Conservation (phyloP, 2,888 invertebrate species). For the Drosophila anomalipes region DNA sequence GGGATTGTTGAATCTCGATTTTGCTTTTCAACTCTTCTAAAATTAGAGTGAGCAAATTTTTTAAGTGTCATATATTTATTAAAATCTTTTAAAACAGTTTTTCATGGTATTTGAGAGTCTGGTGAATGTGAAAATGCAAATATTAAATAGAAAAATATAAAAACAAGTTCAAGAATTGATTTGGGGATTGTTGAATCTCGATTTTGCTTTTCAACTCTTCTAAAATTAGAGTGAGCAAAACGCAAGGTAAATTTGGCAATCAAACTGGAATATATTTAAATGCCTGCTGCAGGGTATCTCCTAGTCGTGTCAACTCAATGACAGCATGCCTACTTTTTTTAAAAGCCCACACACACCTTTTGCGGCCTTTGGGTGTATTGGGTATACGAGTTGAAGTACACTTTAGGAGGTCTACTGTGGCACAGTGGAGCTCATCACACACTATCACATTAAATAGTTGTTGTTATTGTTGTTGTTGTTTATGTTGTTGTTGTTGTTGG, state of each 20-base stretch:
- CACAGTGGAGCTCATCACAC: slow-evolving; percentile 16
- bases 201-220: no score
- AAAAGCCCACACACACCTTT: background rate
- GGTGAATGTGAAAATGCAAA: no score
- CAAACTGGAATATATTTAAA: background rate
- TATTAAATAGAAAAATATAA: no score
- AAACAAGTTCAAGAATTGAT: no score
- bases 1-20: no score
- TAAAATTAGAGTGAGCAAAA: background rate
- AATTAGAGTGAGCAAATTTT: background rate
- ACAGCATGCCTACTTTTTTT: background rate
- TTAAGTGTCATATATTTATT: background rate
- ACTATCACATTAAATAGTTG: slow-evolving; percentile 58
- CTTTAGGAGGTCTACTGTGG: slow-evolving; percentile 12
- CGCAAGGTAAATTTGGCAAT: background rate
- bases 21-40: background rate
- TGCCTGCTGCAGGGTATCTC: background rate
- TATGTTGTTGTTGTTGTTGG: slow-evolving; percentile 35
- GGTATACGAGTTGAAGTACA: slow-evolving; percentile 8
- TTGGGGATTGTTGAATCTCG: no score
- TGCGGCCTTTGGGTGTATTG: background rate
- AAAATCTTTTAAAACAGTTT: no score
- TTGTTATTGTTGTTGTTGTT: slow-evolving; percentile 36
- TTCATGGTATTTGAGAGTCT: no score
- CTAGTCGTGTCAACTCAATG: background rate